Percentiles rank a stretch among this genome's conserved stretches.
Conservation (phyloP, 2,113 vertebrate species). For the Nothoprocta pentlandii region DNA sequence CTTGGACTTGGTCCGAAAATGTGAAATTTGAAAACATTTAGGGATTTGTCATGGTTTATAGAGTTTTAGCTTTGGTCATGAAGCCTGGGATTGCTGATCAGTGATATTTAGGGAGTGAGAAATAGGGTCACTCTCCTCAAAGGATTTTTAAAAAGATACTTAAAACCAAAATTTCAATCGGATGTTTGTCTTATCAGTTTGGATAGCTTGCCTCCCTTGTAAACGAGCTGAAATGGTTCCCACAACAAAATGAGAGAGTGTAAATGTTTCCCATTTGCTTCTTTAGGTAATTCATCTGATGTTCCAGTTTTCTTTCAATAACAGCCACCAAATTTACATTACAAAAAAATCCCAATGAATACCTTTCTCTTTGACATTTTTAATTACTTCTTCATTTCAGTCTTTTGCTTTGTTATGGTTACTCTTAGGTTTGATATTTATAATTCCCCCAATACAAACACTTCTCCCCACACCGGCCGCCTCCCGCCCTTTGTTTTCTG, state of each 20-base stretch:
- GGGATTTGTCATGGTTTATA: accelerated
- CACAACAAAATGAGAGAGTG: neutral
- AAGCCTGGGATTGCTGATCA: neutral
- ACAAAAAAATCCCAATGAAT: neutral
- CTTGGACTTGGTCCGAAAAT: neutral
- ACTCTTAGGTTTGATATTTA: neutral
- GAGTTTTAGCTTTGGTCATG: neutral
- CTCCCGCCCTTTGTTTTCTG: neutral
- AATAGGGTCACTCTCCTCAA: neutral
- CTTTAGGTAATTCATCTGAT: neutral
- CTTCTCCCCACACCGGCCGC: neutral
- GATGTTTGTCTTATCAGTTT: neutral
- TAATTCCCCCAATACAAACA: neutral
- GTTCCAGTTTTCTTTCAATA: neutral
- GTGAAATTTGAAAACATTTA: neutral
- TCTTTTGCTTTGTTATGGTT: neutral
- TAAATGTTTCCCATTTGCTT: neutral
- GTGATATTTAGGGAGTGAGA: neutral
- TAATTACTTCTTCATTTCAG: neutral
- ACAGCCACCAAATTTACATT: neutral
- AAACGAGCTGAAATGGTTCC: neutral
- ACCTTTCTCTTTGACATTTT: neutral
- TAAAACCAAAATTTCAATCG: neutral
- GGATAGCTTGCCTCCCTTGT: neutral
- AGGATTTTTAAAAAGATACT: neutral